Percentiles rank a stretch among this genome's conserved stretches.
These are phyloP conservation scores for Saguinus imperator DNA, from an alignment of 2,113 vertebrate genomes.

Conservation along the genomic window DNA sequence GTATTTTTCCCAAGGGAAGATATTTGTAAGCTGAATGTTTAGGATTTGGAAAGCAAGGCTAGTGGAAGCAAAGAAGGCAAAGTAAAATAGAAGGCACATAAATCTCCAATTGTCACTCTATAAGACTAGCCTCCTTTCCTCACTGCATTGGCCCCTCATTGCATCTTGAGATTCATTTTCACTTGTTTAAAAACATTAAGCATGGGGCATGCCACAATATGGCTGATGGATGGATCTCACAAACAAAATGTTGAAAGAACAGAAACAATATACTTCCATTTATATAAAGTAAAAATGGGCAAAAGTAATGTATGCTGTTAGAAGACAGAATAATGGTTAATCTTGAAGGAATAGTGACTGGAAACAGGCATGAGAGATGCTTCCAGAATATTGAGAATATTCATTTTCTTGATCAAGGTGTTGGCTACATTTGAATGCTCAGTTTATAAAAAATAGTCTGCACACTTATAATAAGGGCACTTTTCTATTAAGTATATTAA, in stretches of 20 bases:
- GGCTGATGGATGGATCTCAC: neutral
- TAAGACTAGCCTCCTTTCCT: neutral
- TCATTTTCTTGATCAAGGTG: neutral
- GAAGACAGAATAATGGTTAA: neutral
- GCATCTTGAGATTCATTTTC: conserved; percentile 7
- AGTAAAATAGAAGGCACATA: conserved; percentile 51
- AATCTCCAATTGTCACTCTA: conserved; percentile 29
- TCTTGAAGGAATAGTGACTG: neutral
- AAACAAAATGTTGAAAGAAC: conserved; percentile 7
- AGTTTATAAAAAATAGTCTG: neutral
- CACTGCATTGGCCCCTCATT: neutral
- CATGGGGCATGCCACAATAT: neutral
- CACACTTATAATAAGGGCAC: neutral
- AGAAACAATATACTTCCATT: neutral
- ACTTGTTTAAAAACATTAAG: conserved; percentile 49
- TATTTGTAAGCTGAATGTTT: conserved; percentile 59
- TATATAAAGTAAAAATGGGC: neutral
- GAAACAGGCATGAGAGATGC: neutral
- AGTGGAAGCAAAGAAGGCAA: conserved; percentile 29
- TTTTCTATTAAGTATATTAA: conserved; percentile 1
- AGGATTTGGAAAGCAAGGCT: conserved; percentile 41
- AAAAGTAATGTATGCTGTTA: neutral
- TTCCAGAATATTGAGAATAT: neutral
- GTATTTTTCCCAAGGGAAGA: conserved; percentile 61
- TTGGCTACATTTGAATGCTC: neutral